Base-by-base conservation (phyloP, 2,888 invertebrate genomes). In the Cephus sareptanus region DNA sequence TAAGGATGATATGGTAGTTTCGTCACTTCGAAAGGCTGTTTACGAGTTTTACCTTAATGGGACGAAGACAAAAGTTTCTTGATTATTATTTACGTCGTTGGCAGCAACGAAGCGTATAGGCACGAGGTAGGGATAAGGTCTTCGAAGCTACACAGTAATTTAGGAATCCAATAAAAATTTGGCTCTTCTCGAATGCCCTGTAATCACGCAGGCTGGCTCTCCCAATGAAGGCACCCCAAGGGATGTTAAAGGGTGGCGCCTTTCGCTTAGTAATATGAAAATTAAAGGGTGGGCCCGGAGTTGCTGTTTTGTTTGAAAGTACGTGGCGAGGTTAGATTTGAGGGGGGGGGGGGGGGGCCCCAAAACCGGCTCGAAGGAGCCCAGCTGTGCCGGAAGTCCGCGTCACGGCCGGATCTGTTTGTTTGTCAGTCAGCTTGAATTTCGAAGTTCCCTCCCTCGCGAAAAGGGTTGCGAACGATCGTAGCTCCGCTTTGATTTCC, bases 121-220 rank as follows among this genome's bases (percentile, higher is more conserved):
- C 40, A 40, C 4, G 15, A 40, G 40, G 1, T 0, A 40, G 40
- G 40, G 40, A 40, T 40, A 15, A 40, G 6, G 40, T 40, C 40
- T 40, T 70, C 11, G 70, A 70, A 12, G 70, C 70, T n/a, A 33
- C n/a, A 11, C 15, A 70, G 80, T 82, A 77, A 84, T 83, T 81
- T 77, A 68, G 70, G 79, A 80, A 84, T 82, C 83, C 77, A 85
- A 84, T 85, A 83, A 86, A 82, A 85, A 88, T 85, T 85, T 81
- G 80, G 81, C 84, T 83, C 82, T 84, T 82, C 79, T 81, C 81
- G 76, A 82, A 76, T 79, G 80, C 82, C 83, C 84, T 85, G 85
- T 87, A 87, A 88, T 87, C 85, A 85, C 76, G 80, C 75, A 70
- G 78, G 74, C 75, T 80, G 82, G 74, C 70, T 71, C 68, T 35